Conservation (phyloP, 2,888 invertebrate species). For the Rhagonycha fulva region DNA sequence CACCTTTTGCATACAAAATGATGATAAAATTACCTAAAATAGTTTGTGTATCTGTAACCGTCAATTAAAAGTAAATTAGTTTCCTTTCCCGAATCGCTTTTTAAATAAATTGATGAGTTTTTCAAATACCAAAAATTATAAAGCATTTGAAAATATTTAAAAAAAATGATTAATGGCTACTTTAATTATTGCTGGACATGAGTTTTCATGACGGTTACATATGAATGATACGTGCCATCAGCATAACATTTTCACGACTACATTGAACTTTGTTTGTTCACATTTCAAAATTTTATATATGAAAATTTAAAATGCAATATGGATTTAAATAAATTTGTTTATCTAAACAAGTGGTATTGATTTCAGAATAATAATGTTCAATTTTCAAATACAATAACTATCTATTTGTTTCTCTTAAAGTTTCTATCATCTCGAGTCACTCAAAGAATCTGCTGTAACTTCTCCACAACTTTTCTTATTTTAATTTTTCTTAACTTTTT, state of each 20-base stretch:
- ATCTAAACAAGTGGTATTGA: not conserved
- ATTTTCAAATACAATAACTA: not conserved
- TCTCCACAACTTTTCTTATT: not conserved
- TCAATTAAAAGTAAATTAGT: not conserved
- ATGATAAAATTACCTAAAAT: not conserved
- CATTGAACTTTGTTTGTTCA: not conserved
- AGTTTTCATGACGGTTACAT: not conserved
- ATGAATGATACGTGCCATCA: not conserved
- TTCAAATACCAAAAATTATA: not conserved
- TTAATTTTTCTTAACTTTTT: not conserved
- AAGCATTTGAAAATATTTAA: not conserved
- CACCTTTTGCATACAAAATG: not conserved
- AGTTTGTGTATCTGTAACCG: not conserved
- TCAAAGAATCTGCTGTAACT: not conserved
- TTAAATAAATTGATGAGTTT: not conserved
- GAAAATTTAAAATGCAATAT: not conserved
- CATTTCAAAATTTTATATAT: not conserved
- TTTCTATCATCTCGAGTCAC: not conserved
- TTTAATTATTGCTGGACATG: slow-evolving; percentile 1
- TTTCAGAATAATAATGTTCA: not conserved
- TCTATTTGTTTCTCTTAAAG: not conserved
- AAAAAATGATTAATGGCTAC: not conserved
- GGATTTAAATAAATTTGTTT: not conserved
- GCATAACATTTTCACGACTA: not conserved
- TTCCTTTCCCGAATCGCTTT: not conserved